Evolutionary conservation across 2,113 vertebrate genomes (phyloP).

Genomic region (Neodon shergylaensis): DNA sequence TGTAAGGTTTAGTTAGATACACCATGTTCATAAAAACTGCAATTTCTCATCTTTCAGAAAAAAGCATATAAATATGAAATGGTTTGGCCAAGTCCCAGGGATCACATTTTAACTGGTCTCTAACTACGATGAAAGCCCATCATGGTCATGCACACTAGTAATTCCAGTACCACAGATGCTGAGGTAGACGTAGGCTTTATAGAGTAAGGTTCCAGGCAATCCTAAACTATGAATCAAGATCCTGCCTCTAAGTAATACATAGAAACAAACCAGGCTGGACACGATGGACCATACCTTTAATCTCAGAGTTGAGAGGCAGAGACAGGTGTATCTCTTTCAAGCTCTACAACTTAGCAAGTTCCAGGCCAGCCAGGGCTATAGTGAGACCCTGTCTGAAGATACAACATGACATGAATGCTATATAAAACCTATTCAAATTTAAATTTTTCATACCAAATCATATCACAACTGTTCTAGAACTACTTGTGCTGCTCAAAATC

Average conservation of each 20-base stretch:
- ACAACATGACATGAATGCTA: not conserved
- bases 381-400: not conserved
- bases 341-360: not conserved
- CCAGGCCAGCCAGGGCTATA: not conserved
- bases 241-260: not conserved
- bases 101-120: not conserved
- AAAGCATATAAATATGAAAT: slow-evolving; percentile 58
- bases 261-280: not conserved
- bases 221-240: not conserved
- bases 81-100: not conserved
- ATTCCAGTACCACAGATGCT: not conserved
- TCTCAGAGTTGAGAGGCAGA: not conserved
- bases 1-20: slow-evolving; percentile 2
- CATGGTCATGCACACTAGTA: not conserved
- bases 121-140: not conserved
- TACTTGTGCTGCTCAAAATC: not conserved
- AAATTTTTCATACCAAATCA: not conserved
- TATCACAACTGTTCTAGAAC: not conserved
- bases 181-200: not conserved
- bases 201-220: not conserved
- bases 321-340: not conserved
- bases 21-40: not conserved
- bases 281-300: not conserved
- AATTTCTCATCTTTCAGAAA: slow-evolving; percentile 42
- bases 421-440: not conserved